Percentiles rank a stretch among this genome's conserved stretches.
phyloP scores from a whole-genome alignment of 1,140 invertebrate genomes.

The Himalopsyche phryganea region DNA sequence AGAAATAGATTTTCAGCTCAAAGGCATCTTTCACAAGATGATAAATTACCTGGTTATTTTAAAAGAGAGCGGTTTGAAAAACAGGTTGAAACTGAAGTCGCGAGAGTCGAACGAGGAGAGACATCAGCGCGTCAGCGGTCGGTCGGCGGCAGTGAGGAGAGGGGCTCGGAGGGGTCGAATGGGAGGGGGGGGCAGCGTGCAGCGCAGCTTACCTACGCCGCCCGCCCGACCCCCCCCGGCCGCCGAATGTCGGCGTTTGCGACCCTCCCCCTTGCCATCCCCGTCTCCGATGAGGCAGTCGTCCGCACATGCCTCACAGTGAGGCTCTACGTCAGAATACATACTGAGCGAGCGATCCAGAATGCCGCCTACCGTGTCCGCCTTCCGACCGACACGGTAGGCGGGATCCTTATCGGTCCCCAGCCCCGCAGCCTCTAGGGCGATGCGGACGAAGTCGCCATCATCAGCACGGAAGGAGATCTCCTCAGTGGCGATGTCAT shows the following conservation, averaged over 20 bases:
- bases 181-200: constrained; percentile 43
- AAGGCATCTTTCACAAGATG: too few species aligned
- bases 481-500: constrained; percentile 25
- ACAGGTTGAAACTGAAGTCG: too few species aligned
- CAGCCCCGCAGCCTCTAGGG: constrained; percentile 8
- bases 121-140: constrained; percentile 48
- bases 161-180: constrained; percentile 42
- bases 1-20: too few species aligned
- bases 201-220: constrained; percentile 35
- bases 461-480: constrained; percentile 23
- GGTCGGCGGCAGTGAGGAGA: constrained; percentile 36
- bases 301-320: constrained; percentile 12
- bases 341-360: constrained; percentile 35
- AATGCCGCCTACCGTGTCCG: constrained; percentile 24
- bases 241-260: constrained; percentile 47
- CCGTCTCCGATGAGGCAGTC: too few species aligned
- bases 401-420: neutral
- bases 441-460: constrained; percentile 28
- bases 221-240: constrained; percentile 32
- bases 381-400: constrained; percentile 7
- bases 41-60: too few species aligned
- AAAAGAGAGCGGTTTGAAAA: too few species aligned
- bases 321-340: constrained; percentile 28
- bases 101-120: neutral
- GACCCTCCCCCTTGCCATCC: constrained; percentile 31